A percentile compares a stretch with the other conserved stretches of the same genome.
These are phyloP conservation scores for Drosophila kambysellisi DNA, from an alignment of 2,888 invertebrate genomes.

Conservation along the genomic window DNA sequence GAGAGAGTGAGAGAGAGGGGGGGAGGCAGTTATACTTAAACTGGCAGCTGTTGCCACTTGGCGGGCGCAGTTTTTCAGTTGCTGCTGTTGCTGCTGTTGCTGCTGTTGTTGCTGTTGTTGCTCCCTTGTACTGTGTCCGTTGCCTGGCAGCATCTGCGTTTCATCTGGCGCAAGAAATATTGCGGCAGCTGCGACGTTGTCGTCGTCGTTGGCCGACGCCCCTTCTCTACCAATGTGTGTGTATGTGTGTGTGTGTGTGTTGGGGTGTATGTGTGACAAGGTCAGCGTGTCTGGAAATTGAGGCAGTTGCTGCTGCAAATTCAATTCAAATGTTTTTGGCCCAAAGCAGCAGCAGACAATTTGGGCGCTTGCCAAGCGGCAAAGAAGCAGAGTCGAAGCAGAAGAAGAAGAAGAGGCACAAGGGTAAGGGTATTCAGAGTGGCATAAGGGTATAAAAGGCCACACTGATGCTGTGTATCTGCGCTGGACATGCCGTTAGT, in stretches of 20 bases:
- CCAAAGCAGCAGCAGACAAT: slow-evolving; percentile 65
- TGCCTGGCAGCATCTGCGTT: slow-evolving; percentile 83
- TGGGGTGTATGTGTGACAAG: slow-evolving; percentile 69
- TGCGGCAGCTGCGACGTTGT: slow-evolving; percentile 78
- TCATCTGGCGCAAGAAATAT: slow-evolving; percentile 84
- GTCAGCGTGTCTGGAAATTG: slow-evolving; percentile 77
- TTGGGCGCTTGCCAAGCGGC: slow-evolving; percentile 77
- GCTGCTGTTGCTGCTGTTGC: slow-evolving; percentile 35
- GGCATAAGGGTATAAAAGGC: slow-evolving; percentile 17
- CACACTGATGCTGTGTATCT: slow-evolving; percentile 50
- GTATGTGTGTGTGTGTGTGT: slow-evolving; percentile 32
- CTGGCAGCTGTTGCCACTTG: slow-evolving; percentile 74
- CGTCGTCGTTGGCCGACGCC: slow-evolving; percentile 51
- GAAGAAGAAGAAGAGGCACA: not conserved
- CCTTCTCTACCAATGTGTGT: slow-evolving; percentile 21
- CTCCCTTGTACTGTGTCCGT: slow-evolving; percentile 27
- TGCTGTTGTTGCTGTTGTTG: slow-evolving; percentile 33
- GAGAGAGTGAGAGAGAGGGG: slow-evolving; percentile 2
- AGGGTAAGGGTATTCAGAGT: slow-evolving; percentile 11
- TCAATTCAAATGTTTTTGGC: slow-evolving; percentile 75
- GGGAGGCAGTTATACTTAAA: slow-evolving; percentile 38
- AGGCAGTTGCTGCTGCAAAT: slow-evolving; percentile 68
- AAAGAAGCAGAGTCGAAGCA: not conserved
- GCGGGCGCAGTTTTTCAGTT: slow-evolving; percentile 71
- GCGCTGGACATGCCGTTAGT: slow-evolving; percentile 75